These are phyloP conservation scores for Carduelis carduelis DNA, from an alignment of 2,797 vertebrate species.

Conservation along the genomic window DNA sequence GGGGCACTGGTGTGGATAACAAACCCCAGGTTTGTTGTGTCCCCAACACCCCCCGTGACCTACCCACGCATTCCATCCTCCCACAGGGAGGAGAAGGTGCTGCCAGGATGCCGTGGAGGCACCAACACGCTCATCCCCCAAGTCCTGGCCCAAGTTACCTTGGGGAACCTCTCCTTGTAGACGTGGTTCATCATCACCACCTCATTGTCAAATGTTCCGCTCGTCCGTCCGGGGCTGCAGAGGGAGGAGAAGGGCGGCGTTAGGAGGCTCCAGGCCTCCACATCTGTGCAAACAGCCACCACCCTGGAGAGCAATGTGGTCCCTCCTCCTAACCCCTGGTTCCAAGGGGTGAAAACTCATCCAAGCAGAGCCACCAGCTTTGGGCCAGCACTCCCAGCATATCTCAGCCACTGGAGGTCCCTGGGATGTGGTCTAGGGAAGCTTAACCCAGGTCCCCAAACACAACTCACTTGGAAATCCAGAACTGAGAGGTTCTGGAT, in stretches of 20 bases:
- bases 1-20: neutral
- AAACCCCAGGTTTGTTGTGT: accelerated
- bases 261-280: neutral
- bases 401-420: neutral
- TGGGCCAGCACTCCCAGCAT: neutral
- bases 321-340: neutral
- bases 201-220: slow-evolving; percentile 91
- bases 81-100: neutral
- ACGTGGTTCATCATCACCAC: slow-evolving; percentile 99
- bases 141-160: slow-evolving; percentile 74
- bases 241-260: neutral
- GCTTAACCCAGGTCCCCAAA: neutral
- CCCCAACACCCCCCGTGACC: neutral
- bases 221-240: slow-evolving; percentile 88
- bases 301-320: neutral
- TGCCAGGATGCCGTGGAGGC: neutral
- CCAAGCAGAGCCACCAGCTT: neutral
- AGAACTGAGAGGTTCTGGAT: neutral
- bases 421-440: neutral
- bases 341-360: neutral
- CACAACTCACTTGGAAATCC: neutral
- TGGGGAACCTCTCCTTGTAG: slow-evolving; percentile 97
- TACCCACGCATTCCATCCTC: neutral
- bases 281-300: neutral
- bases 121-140: accelerated